Evolutionary conservation across 2,113 vertebrate genomes (phyloP), one percentile per base, ranked within the genome.

Genomic region (Pterocles gutturalis): DNA sequence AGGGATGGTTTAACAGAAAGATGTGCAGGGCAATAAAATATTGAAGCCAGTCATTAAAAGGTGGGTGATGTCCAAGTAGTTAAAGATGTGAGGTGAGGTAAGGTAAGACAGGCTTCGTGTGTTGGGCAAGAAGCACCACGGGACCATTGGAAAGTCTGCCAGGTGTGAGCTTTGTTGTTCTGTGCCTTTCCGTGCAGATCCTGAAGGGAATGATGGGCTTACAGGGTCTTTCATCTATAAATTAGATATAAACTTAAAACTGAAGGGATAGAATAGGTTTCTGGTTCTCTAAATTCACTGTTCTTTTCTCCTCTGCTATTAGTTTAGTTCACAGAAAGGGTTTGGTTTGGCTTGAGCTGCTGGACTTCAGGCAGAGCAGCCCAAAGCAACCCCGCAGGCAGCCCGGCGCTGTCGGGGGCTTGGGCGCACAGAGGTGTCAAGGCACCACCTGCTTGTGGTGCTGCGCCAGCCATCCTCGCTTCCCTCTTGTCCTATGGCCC

Each of bases 1-100:
- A 81, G 92, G 45, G n/a, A 48, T 53, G 41, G 43, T 88, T 94
- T 96, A 93, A 93, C 86, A 80, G 88, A 94, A 91, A 88, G 71
- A 3, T 1, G 36, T 79, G 28, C 53, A 70, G 34, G 64, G 60
- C 85, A 88, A 58, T 90, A 86, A 96, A 92, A 92, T 77, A 83
- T 53, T 83, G 58, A 90, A 92, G 46, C 48, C 65, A 36, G 43
- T 73, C 79, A 46, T 90, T 93, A 75, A 70, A 86, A 86, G 16
- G n/a, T 54, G 29, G 18, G 43, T 67, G 21, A 80, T 83, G 22
- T 83, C 3, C 1, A 87, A 60, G 72, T 54, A 84, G 69, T 75
- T 90, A 92, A 87, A 84, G 34, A 25, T 18, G 4, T 58, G 41
- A 62, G 31, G 67, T 14, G 41, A 48, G 16, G 33, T 33, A 76